Conservation (phyloP, 2,888 invertebrate species). For the Tenthredo distinguenda region DNA sequence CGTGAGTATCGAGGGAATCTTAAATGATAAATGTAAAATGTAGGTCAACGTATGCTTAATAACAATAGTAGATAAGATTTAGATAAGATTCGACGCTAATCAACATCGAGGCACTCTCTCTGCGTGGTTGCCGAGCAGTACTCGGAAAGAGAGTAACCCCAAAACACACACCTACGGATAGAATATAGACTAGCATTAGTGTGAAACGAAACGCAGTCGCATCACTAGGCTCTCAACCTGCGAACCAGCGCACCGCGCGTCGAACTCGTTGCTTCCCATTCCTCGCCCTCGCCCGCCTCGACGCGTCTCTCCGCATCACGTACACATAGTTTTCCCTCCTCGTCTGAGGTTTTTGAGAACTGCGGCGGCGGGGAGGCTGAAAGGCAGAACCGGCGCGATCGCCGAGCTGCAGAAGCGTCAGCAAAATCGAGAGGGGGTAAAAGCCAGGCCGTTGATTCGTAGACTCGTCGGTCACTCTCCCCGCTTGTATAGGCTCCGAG, state of each 20-base stretch:
- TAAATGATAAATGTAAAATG: conserved; percentile 32
- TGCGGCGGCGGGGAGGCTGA: neutral
- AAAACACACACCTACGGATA: neutral
- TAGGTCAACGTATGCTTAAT: conserved; percentile 50
- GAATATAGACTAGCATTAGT: neutral
- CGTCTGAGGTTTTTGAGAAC: neutral
- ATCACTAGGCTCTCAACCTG: conserved; percentile 23
- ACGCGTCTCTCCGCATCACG: conserved; percentile 19
- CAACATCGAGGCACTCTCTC: neutral
- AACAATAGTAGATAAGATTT: conserved; percentile 32
- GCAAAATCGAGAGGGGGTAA: neutral
- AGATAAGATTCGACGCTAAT: conserved; percentile 34
- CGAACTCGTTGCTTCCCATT: conserved; percentile 1
- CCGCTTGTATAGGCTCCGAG: conserved; percentile 47
- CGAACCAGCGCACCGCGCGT: neutral
- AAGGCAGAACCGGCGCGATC: conserved; percentile 13
- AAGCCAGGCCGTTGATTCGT: conserved; percentile 48
- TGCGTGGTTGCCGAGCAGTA: neutral
- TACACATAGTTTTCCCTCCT: conserved; percentile 16
- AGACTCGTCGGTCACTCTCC: conserved; percentile 17
- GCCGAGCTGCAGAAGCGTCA: conserved; percentile 4
- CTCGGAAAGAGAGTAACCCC: neutral
- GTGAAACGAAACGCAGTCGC: conserved; percentile 29
- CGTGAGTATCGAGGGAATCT: neutral
- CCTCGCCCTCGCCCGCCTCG: neutral